Percentiles rank a stretch among this genome's conserved stretches.
Evolutionary conservation across 30 jellyfish, hydroid and myxozoan genomes (phyloP).

Genomic region (Cassiopea xamachana): DNA sequence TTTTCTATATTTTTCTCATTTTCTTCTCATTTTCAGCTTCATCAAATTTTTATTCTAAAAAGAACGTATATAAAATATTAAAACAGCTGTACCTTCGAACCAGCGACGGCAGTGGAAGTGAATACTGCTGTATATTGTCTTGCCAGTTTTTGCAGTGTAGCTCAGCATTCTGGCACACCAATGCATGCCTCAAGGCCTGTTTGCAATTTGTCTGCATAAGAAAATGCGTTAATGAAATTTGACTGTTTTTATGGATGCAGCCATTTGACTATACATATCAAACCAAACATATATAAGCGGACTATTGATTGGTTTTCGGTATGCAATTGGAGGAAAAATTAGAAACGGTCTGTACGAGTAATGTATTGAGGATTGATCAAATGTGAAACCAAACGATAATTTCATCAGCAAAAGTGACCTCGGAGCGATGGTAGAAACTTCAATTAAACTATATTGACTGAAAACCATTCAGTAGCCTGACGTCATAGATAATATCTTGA

Average conservation of each 20-base stretch:
- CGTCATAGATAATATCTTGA: too few species aligned
- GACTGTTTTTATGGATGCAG: too few species aligned
- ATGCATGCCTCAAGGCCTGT: slow-evolving; percentile 13
- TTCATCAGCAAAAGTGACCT: neutral
- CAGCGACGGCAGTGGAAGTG: neutral
- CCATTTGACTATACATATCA: too few species aligned
- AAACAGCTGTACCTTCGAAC: neutral
- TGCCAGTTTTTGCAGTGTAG: slow-evolving; percentile 43
- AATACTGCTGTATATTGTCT: slow-evolving; percentile 8
- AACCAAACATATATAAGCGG: neutral
- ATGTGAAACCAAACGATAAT: neutral
- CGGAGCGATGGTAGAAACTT: too few species aligned
- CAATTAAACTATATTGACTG: too few species aligned
- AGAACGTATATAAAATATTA: neutral
- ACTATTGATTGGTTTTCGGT: neutral
- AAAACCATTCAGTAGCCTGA: too few species aligned
- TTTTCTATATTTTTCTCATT: too few species aligned
- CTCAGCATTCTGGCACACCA: slow-evolving; percentile 47
- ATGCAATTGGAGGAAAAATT: too few species aligned
- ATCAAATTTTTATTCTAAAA: too few species aligned
- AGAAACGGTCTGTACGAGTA: neutral
- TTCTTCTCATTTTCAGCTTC: too few species aligned
- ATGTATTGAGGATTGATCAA: neutral
- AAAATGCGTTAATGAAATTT: neutral
- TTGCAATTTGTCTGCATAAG: slow-evolving; percentile 5